Evolutionary conservation across 2,113 vertebrate genomes (phyloP), one percentile per base, ranked within the genome.

Genomic region (Rallus limicola): DNA sequence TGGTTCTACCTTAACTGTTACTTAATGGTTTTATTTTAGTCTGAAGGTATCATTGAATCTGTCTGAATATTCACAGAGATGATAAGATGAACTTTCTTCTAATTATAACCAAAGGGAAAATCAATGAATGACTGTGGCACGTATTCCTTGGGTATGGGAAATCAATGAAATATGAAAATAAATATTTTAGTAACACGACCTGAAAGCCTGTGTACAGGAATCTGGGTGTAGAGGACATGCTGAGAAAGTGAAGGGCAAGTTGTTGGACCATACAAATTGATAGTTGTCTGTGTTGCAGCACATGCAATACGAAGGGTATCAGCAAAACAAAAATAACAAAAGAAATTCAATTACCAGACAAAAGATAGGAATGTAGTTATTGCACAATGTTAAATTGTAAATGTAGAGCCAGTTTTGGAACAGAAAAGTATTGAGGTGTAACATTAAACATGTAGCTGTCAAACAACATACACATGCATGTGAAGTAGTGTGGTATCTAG

Each of bases 111-210:
- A 85, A 90, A 82, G 31, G 36, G 29, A 74, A 95, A 96, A 95
- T 94, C 55, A 0, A 88, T 96, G 59, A 77, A 23, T 55, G 71
- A 67, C 84, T 6, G 23, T 55, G 40, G 40, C 36, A 64, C 11
- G 6, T 79, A 48, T 77, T 94, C 53, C 46, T 80, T 62, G 20
- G 36, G 19, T 46, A 80, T 34, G 21, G 44, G 88, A 87, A 82
- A 91, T 91, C 85, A 80, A 93, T 94, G 81, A 80, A 90, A 88
- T 95, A 89, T 58, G 69, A 55, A 86, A 92, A 94, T 72, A 80
- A 82, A 50, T 65, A 62, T 85, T 82, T 89, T 31, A 59, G 17
- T 59, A 33, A 44, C 11, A 25, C 33, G 25, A 90, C 50, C 50
- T 88, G 40, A 82, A 91, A 63, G 9, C 13, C 12, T 15, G 9